These are phyloP conservation scores for Phymorhynchus buccinoides DNA, from an alignment of 1,140 invertebrate genomes.

Conservation along the genomic window DNA sequence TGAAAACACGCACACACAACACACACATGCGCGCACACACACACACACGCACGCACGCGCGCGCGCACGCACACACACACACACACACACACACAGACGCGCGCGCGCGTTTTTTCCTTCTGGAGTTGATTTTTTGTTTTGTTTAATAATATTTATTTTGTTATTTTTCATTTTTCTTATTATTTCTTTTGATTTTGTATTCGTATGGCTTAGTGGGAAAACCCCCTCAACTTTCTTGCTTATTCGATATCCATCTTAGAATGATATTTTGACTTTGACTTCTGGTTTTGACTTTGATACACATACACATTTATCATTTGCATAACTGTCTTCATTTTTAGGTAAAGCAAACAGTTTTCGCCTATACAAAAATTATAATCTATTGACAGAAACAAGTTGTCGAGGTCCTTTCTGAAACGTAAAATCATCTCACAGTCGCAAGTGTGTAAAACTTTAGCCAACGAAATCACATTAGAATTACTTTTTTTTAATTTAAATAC, in stretches of 20 bases:
- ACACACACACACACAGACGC: conserved; percentile 26
- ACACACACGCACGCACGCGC: neutral
- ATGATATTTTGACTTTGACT: too few species aligned
- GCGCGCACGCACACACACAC: conserved; percentile 3
- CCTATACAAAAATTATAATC: too few species aligned
- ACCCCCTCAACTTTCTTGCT: conserved; percentile 48
- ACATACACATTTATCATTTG: too few species aligned
- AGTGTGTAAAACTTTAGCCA: too few species aligned
- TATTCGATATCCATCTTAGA: too few species aligned
- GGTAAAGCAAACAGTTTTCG: too few species aligned
- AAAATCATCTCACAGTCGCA: neutral
- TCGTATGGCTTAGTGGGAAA: neutral
- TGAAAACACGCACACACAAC: neutral
- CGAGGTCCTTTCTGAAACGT: conserved; percentile 12
- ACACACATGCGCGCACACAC: neutral
- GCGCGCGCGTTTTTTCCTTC: neutral
- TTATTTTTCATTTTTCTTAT: neutral
- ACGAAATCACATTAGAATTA: too few species aligned
- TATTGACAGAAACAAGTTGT: too few species aligned
- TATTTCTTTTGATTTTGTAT: neutral
- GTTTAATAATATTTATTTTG: neutral
- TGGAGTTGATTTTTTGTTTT: too few species aligned
- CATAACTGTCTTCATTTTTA: too few species aligned
- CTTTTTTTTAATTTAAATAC: too few species aligned
- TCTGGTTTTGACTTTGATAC: too few species aligned